Conservation (phyloP, 2,888 invertebrate species). For the Aplocera efformata region DNA sequence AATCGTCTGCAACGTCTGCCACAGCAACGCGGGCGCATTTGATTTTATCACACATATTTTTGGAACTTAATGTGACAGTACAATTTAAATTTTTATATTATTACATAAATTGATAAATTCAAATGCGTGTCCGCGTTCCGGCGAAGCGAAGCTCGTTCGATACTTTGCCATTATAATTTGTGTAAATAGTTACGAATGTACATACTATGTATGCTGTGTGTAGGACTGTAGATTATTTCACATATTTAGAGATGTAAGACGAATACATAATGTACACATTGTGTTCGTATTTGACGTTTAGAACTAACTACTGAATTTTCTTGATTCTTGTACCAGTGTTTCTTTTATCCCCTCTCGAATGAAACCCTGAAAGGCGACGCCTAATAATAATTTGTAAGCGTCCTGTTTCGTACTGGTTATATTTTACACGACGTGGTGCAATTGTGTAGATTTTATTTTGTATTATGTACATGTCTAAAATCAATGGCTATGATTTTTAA, state of each 20-base stretch:
- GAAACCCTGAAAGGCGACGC: constrained; percentile 10
- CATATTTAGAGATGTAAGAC: constrained; percentile 61
- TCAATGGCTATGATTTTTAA: constrained; percentile 42
- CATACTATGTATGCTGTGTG: constrained; percentile 76
- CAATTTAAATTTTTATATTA: constrained; percentile 12
- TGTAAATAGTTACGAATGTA: constrained; percentile 74
- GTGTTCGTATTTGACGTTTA: constrained; percentile 33
- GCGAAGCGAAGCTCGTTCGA: constrained; percentile 44
- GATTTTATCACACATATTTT: constrained; percentile 22
- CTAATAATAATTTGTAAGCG: constrained; percentile 1
- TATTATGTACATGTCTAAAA: constrained; percentile 28
- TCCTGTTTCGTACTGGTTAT: constrained; percentile 4
- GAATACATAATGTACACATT: constrained; percentile 53
- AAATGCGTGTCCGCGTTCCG: constrained; percentile 42
- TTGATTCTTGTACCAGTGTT: constrained; percentile 10
- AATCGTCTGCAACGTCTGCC: constrained; percentile 44
- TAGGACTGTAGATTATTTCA: constrained; percentile 71
- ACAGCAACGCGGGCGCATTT: constrained; percentile 41
- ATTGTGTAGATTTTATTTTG: constrained; percentile 36
- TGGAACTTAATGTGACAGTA: constrained; percentile 12
- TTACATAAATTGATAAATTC: constrained; percentile 25
- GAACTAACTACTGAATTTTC: constrained; percentile 7
- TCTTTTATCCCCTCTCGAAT: constrained; percentile 8
- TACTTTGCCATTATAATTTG: constrained; percentile 58
- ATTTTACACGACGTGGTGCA: constrained; percentile 28